Evolutionary conservation across 1,140 invertebrate genomes (phyloP).

Genomic region (Bombus waltoni): DNA sequence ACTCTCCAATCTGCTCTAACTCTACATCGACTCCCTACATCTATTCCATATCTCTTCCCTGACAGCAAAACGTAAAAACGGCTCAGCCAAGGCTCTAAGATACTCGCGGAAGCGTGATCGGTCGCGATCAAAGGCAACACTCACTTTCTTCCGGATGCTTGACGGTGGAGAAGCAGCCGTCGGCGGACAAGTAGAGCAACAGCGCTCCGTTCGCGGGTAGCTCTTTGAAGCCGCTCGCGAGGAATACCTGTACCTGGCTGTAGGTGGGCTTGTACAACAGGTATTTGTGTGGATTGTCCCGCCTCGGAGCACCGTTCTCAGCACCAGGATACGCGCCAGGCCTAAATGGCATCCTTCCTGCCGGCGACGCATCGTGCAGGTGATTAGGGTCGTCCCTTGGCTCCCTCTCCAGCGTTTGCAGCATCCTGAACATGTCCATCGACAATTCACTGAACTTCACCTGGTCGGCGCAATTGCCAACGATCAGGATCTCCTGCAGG

Average conservation of each 20-base stretch:
- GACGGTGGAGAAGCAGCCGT: slow-evolving; percentile 93
- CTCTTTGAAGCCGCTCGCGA: slow-evolving; percentile 97
- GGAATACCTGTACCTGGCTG: slow-evolving; percentile 95
- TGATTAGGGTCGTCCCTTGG: slow-evolving; percentile 93
- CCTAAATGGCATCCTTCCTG: slow-evolving; percentile 88
- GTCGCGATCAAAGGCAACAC: slow-evolving; percentile 72
- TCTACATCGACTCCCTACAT: background rate
- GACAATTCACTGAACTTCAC: slow-evolving; percentile 99
- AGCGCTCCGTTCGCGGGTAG: slow-evolving; percentile 95
- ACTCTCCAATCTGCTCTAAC: too few species aligned
- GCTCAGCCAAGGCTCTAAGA: slow-evolving; percentile 31
- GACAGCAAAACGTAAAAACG: background rate
- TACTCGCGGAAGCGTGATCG: slow-evolving; percentile 19
- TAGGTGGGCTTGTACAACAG: slow-evolving; percentile 97
- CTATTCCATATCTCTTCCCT: background rate
- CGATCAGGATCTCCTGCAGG: slow-evolving; percentile 96
- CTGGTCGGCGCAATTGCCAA: slow-evolving; percentile 96
- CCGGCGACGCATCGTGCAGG: slow-evolving; percentile 93
- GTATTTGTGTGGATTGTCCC: slow-evolving; percentile 98
- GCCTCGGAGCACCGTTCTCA: slow-evolving; percentile 89
- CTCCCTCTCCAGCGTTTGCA: slow-evolving; percentile 96
- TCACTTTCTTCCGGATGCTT: slow-evolving; percentile 96
- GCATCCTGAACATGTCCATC: slow-evolving; percentile 99
- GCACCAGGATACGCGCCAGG: slow-evolving; percentile 84
- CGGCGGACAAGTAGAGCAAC: slow-evolving; percentile 96